phyloP scores from a whole-genome alignment of 1,140 invertebrate genomes.

The Aleiodes sp. region DNA sequence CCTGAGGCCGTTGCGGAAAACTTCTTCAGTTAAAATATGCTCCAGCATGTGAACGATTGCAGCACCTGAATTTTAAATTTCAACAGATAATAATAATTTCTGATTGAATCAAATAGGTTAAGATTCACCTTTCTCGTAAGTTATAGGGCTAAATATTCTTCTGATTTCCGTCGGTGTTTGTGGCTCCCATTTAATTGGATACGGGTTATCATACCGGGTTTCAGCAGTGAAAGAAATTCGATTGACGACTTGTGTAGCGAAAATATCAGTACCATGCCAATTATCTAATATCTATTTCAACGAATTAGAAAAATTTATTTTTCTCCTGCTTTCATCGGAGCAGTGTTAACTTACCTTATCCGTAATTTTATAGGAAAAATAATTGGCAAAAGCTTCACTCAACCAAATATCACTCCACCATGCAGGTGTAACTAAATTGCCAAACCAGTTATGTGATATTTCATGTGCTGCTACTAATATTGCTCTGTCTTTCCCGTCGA shows the following conservation, averaged over 20 bases:
- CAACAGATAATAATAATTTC: conserved; percentile 11
- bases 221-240: conserved; percentile 22
- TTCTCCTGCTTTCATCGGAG: too few relatives aligned
- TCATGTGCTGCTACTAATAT: conserved; percentile 65
- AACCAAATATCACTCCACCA: conserved; percentile 79
- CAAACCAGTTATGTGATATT: conserved; percentile 68
- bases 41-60: conserved; percentile 66
- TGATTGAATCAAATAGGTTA: background rate
- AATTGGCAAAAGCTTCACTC: conserved; percentile 77
- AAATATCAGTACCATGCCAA: conserved; percentile 15
- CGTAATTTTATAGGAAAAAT: conserved; percentile 58
- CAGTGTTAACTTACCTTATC: conserved; percentile 47
- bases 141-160: conserved; percentile 81
- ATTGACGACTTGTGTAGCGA: background rate
- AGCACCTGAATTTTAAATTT: conserved; percentile 60
- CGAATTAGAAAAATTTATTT: background rate
- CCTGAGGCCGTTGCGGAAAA: conserved; percentile 59
- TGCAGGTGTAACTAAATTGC: conserved; percentile 71
- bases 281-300: background rate
- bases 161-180: conserved; percentile 77
- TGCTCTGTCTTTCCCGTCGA: background rate
- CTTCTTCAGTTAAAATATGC: conserved; percentile 61
- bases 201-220: background rate
- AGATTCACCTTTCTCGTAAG: conserved; percentile 73
- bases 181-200: conserved; percentile 63